phyloP scores from a whole-genome alignment of 1,140 invertebrate species.

The Pentalonia nigronervosa region DNA sequence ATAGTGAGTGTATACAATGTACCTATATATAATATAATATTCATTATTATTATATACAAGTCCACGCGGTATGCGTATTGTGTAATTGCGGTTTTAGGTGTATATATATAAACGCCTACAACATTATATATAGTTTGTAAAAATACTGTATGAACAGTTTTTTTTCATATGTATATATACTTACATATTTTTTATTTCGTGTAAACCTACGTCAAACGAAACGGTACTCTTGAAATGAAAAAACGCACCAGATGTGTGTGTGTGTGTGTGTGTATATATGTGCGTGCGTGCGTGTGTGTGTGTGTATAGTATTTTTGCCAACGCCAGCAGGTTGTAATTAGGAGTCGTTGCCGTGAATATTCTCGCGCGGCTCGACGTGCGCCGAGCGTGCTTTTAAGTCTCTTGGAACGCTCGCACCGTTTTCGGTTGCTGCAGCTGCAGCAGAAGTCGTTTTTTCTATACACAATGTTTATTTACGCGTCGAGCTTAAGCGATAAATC shows the following conservation, averaged over 20 bases:
- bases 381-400: neutral
- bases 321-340: neutral
- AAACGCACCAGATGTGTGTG: neutral
- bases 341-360: constrained; percentile 32
- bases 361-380: constrained; percentile 12
- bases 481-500: constrained; percentile 39
- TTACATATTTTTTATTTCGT: neutral
- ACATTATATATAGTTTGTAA: neutral
- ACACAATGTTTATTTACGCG: constrained; percentile 24
- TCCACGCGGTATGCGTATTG: too few relatives aligned
- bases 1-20: neutral
- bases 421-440: neutral
- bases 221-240: constrained; percentile 14
- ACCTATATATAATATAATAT: neutral
- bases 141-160: neutral
- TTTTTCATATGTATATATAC: neutral
- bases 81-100: neutral
- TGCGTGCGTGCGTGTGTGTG: neutral
- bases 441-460: neutral
- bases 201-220: neutral
- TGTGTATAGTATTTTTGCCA: neutral
- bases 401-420: neutral
- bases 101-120: neutral
- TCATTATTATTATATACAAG: neutral
- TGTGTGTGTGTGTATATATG: neutral